Conservation (phyloP, 2,888 invertebrate genomes). For the Scelioninae gen. 2 region DNA sequence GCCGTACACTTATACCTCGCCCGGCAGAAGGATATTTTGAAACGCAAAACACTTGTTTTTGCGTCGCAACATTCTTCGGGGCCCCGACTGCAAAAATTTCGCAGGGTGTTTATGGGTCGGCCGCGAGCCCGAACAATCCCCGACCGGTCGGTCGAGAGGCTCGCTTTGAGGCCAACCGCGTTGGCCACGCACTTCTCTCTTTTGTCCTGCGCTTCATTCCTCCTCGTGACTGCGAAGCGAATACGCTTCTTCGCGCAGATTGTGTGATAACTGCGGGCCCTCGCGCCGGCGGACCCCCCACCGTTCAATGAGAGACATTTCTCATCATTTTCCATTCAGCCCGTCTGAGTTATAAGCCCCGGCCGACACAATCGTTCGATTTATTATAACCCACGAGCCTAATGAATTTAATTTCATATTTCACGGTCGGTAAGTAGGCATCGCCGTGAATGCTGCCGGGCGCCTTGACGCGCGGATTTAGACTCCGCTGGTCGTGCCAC, state of each 20-base stretch:
- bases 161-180: constrained; percentile 38
- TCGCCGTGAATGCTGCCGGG: constrained; percentile 62
- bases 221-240: constrained; percentile 48
- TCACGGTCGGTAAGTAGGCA: constrained; percentile 73
- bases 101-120: no score
- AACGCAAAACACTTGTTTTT: no score
- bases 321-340: constrained; percentile 75
- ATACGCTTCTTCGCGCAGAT: constrained; percentile 64
- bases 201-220: constrained; percentile 38
- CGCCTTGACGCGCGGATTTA: constrained; percentile 58
- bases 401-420: constrained; percentile 75
- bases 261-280: constrained; percentile 69
- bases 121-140: no score
- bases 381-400: constrained; percentile 73
- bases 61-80: no score
- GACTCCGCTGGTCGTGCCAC: constrained; percentile 42
- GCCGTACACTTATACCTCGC: no score
- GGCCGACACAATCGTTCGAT: constrained; percentile 73
- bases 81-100: no score
- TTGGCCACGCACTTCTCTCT: constrained; percentile 34
- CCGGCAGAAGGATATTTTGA: no score
- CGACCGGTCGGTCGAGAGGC: no score
- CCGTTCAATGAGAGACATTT: constrained; percentile 75
- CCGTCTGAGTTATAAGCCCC: constrained; percentile 72
- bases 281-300: constrained; percentile 70